Percentiles rank a stretch among this genome's conserved stretches.
Conservation (phyloP, 2,797 vertebrate species). For the Manis crassicaudata region DNA sequence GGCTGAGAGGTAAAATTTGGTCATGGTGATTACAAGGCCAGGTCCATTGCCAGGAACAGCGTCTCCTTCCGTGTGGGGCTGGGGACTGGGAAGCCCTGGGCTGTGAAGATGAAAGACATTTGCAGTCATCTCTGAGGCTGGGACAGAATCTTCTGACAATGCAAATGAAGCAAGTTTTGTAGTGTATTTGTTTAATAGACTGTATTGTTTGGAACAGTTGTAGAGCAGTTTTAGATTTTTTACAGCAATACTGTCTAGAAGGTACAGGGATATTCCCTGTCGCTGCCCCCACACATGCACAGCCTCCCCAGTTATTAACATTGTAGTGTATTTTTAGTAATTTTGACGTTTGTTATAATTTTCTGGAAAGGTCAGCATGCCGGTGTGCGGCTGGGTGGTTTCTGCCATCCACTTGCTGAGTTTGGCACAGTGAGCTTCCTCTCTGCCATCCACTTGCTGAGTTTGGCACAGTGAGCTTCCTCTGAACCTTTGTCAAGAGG, state of each 20-base stretch:
- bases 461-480: background rate
- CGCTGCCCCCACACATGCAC: background rate
- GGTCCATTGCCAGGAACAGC: no score
- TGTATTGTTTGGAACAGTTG: no score
- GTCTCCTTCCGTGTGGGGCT: background rate
- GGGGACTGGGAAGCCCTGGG: no score
- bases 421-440: background rate
- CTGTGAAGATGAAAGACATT: background rate
- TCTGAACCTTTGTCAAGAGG: no score
- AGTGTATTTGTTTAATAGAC: no score
- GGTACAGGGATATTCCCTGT: background rate
- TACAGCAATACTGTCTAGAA: background rate
- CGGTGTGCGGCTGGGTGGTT: accelerated
- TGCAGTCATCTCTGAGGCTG: background rate
- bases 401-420: background rate
- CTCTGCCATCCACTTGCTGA: no score
- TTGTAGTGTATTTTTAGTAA: background rate
- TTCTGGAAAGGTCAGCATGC: background rate
- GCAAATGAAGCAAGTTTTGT: background rate
- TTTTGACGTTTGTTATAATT: background rate
- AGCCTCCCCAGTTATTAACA: accelerated
- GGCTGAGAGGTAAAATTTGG: background rate
- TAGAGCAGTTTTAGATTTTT: background rate
- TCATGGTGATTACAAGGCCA: no score
- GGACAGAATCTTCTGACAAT: background rate